Evolutionary conservation across 2,888 invertebrate species (phyloP), one percentile per base, ranked within the genome.

Genomic region (Ecdyonurus torrentis): DNA sequence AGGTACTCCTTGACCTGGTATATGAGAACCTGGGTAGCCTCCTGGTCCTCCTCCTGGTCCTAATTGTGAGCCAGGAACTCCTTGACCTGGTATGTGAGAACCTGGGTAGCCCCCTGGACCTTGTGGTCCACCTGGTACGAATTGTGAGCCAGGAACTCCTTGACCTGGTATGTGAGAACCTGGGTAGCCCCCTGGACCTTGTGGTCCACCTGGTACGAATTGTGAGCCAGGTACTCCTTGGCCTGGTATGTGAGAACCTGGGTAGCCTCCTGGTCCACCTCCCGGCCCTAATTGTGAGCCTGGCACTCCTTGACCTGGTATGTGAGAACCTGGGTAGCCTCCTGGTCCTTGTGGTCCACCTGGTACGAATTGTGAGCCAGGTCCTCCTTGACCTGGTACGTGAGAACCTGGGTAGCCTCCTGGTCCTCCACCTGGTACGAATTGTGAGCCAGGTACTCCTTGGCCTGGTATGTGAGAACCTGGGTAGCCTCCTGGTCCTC

Each of bases 301-400:
- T n/a, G n/a, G n/a, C n/a, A n/a, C n/a, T n/a, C n/a, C n/a, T n/a
- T n/a, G n/a, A n/a, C n/a, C n/a, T n/a, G n/a, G n/a, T n/a, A n/a
- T n/a, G n/a, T n/a, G n/a, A n/a, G n/a, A n/a, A n/a, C 25, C 22
- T 25, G 25, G 25, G 15, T 7, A 25, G 25, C 20, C 25, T 53
- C 67, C 67, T 5, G 66, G 67, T 22, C 25, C 18, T 58, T 19
- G 15, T n/a, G 60, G 55, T 65, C 66, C 68, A 2, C 68, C 66
- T 1, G 67, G 64, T n/a, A 60, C 37, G n/a, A n/a, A n/a, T n/a
- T n/a, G n/a, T n/a, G n/a, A n/a, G n/a, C n/a, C n/a, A n/a, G n/a
- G n/a, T n/a, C 20, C 24, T 24, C 61, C 50, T 20, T 37, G 59
- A 18, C 23, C 25, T 62, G 50, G 61, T 23, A 52, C 60, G 24